Percentiles rank a stretch among this genome's conserved stretches.
phyloP scores from a whole-genome alignment of 2,888 invertebrate genomes.

The Timema podura region DNA sequence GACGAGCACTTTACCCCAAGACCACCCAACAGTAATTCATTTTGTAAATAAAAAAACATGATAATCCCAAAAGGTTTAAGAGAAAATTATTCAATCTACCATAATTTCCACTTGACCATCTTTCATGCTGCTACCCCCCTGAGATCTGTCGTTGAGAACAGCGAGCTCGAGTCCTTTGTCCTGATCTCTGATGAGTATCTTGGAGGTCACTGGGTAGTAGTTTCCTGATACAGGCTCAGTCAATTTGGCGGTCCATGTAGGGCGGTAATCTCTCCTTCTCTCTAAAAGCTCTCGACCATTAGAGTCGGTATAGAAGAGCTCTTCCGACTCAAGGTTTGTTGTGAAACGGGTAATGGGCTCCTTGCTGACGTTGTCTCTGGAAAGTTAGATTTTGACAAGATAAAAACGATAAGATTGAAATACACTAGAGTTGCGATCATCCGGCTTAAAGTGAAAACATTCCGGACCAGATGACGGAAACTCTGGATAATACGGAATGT shows the following conservation, averaged over 20 bases:
- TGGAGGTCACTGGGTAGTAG: conserved; percentile 70
- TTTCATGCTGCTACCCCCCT: conserved; percentile 57
- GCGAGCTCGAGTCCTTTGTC: conserved; percentile 48
- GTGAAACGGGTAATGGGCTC: conserved; percentile 63
- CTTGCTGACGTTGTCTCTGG: too few relatives aligned
- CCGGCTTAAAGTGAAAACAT: too few relatives aligned
- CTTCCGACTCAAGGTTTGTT: conserved; percentile 51
- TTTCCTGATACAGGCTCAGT: conserved; percentile 61
- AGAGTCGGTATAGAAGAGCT: conserved; percentile 70
- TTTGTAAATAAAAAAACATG: too few relatives aligned
- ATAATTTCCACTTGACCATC: conserved; percentile 62
- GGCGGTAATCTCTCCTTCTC: conserved; percentile 54
- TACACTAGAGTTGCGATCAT: too few relatives aligned
- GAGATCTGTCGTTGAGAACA: conserved; percentile 56
- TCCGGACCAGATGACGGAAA: too few relatives aligned
- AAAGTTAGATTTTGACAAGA: too few relatives aligned
- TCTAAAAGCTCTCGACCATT: conserved; percentile 69
- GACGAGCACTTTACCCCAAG: too few relatives aligned
- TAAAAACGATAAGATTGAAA: too few relatives aligned
- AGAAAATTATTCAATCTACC: conserved; percentile 53
- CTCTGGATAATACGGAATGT: too few relatives aligned
- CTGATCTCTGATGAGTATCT: conserved; percentile 53
- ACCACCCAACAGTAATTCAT: too few relatives aligned
- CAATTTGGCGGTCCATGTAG: conserved; percentile 53
- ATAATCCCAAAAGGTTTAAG: too few relatives aligned